Evolutionary conservation across 2,888 invertebrate species (phyloP).

Genomic region (Drosophila mimica): DNA sequence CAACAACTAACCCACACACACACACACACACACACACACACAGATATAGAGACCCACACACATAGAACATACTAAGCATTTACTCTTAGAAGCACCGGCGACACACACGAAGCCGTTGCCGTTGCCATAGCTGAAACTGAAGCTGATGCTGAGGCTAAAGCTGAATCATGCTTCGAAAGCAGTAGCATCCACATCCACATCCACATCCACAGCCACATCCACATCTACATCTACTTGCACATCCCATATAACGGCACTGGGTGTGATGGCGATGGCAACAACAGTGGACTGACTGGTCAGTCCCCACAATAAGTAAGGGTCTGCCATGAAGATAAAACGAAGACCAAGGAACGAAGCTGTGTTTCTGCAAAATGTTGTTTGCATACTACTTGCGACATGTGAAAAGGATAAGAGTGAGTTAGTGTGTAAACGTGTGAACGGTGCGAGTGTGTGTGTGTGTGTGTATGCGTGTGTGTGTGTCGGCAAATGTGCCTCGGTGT

Average conservation of each 20-base stretch:
- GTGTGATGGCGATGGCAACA: constrained; percentile 62
- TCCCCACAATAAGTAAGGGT: constrained; percentile 80
- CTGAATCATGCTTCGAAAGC: constrained; percentile 77
- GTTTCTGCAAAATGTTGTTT: constrained; percentile 84
- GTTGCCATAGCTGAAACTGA: constrained; percentile 25
- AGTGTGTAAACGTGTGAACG: constrained; percentile 30
- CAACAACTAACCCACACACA: constrained; percentile 47
- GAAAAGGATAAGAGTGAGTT: constrained; percentile 80
- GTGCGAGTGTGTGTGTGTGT: constrained; percentile 26
- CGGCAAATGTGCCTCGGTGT: constrained; percentile 24
- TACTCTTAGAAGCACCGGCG: constrained; percentile 76
- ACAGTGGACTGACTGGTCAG: constrained; percentile 54
- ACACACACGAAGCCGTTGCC: constrained; percentile 59
- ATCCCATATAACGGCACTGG: constrained; percentile 35
- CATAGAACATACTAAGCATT: constrained; percentile 52
- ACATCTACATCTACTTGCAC: constrained; percentile 21
- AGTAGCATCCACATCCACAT: constrained; percentile 62
- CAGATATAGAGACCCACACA: constrained; percentile 36
- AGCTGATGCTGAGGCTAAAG: constrained; percentile 54
- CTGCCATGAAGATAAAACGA: constrained; percentile 80
- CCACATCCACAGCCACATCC: constrained; percentile 43
- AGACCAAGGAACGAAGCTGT: constrained; percentile 79
- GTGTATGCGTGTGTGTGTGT: constrained; percentile 17
- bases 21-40: constrained; percentile 34
- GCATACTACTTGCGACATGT: constrained; percentile 85